These are phyloP conservation scores for Cromileptes altivelis DNA, from an alignment of 2,113 vertebrate species.

Conservation along the genomic window DNA sequence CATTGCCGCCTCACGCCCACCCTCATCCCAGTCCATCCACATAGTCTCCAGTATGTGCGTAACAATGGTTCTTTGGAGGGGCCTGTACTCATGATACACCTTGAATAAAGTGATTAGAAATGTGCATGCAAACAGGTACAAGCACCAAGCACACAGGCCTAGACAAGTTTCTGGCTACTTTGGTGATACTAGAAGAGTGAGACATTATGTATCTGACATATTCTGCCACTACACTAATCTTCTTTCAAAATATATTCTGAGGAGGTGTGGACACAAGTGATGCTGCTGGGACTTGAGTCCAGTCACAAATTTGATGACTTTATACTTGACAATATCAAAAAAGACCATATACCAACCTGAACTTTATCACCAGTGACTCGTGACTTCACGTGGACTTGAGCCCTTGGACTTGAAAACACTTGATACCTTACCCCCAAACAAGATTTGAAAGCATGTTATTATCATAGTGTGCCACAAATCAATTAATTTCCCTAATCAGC, in stretches of 20 bases:
- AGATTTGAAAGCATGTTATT: too few relatives aligned
- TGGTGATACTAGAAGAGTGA: neutral
- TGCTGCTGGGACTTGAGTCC: too few relatives aligned
- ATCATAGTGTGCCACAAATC: too few relatives aligned
- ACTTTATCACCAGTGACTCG: too few relatives aligned
- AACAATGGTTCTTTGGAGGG: slow-evolving; percentile 56
- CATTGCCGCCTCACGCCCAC: slow-evolving; percentile 30
- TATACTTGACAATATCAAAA: too few relatives aligned
- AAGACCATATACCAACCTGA: too few relatives aligned
- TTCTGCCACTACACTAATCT: neutral
- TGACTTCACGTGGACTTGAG: too few relatives aligned
- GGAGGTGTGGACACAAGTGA: too few relatives aligned
- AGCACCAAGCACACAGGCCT: neutral
- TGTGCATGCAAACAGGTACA: neutral
- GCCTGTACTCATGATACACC: neutral
- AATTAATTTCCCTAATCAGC: too few relatives aligned
- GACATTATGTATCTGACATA: neutral
- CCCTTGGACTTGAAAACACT: too few relatives aligned
- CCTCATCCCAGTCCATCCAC: slow-evolving; percentile 7
- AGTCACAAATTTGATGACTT: too few relatives aligned
- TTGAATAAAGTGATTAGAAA: slow-evolving; percentile 12
- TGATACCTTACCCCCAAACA: too few relatives aligned
- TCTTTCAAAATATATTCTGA: neutral
- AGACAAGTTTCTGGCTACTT: neutral
- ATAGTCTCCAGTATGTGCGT: slow-evolving; percentile 35